These are phyloP conservation scores for Lasioglossum malachurum DNA, from an alignment of 2,888 invertebrate species.

Conservation along the genomic window DNA sequence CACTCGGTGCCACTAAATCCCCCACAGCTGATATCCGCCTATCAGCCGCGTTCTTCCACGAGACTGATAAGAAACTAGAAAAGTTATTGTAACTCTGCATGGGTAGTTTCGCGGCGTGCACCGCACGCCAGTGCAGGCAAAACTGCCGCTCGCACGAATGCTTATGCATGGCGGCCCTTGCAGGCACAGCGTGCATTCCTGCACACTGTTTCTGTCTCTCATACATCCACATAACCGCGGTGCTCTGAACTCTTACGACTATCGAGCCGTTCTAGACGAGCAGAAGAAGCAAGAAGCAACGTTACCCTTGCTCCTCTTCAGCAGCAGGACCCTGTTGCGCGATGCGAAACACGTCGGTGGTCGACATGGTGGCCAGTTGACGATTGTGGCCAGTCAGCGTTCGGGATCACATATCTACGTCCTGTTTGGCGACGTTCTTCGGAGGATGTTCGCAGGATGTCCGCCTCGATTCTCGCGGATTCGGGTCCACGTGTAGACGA, in stretches of 20 bases:
- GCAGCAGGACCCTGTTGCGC: constrained; percentile 71
- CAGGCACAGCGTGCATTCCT: neutral
- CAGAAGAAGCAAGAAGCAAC: constrained; percentile 20
- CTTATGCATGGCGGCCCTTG: constrained; percentile 2
- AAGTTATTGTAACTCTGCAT: neutral
- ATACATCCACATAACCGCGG: neutral
- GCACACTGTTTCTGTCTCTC: constrained; percentile 6
- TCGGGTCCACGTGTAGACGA: constrained; percentile 59
- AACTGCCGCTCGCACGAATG: neutral
- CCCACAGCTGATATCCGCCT: neutral
- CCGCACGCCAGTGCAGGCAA: neutral
- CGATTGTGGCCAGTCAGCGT: constrained; percentile 25
- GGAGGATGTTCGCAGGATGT: constrained; percentile 26
- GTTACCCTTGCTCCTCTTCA: constrained; percentile 79
- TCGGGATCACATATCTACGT: constrained; percentile 58
- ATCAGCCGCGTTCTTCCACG: neutral
- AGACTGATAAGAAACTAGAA: neutral
- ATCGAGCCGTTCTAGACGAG: neutral
- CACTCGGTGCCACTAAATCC: neutral
- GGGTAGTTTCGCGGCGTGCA: neutral
- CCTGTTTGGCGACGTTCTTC: constrained; percentile 25
- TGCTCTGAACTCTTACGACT: neutral
- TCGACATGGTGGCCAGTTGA: constrained; percentile 76
- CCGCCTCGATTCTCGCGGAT: constrained; percentile 29
- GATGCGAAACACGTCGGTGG: constrained; percentile 77